Conservation (phyloP, 1,140 invertebrate species). For the Temnothorax curvispinosus region DNA sequence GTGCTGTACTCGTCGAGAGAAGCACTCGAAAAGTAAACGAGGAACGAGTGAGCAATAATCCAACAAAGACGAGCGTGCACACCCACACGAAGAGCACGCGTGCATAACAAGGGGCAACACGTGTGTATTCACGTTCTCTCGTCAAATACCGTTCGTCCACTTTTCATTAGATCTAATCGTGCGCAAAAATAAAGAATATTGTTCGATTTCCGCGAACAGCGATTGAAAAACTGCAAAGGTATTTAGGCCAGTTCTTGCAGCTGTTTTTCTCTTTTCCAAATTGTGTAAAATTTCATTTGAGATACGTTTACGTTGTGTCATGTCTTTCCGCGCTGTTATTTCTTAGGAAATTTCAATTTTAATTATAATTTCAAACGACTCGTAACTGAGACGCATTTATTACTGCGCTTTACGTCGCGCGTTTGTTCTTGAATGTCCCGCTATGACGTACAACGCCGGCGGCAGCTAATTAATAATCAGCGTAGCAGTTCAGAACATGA, state of each 20-base stretch:
- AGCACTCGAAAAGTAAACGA: slow-evolving; percentile 61
- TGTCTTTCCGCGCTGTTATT: slow-evolving; percentile 19
- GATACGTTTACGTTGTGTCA: neutral
- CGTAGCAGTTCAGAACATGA: slow-evolving; percentile 36
- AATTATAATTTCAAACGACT: slow-evolving; percentile 60
- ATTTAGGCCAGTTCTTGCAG: neutral
- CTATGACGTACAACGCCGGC: slow-evolving; percentile 22
- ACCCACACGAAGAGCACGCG: neutral
- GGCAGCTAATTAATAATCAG: slow-evolving; percentile 50
- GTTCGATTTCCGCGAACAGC: neutral
- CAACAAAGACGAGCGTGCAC: slow-evolving; percentile 27
- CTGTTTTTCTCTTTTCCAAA: neutral
- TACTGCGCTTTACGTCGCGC: slow-evolving; percentile 40
- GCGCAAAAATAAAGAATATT: neutral
- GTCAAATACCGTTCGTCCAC: neutral
- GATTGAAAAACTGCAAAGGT: neutral
- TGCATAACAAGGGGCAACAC: neutral
- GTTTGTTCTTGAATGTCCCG: slow-evolving; percentile 17
- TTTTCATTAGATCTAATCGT: neutral
- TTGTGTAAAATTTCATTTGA: neutral
- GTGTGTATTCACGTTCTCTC: neutral
- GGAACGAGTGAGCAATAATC: slow-evolving; percentile 60
- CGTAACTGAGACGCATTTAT: slow-evolving; percentile 57
- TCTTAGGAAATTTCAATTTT: slow-evolving; percentile 51
- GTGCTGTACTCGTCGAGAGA: slow-evolving; percentile 39